phyloP scores from a whole-genome alignment of 2,113 vertebrate genomes.

The Vulpes vulpes region DNA sequence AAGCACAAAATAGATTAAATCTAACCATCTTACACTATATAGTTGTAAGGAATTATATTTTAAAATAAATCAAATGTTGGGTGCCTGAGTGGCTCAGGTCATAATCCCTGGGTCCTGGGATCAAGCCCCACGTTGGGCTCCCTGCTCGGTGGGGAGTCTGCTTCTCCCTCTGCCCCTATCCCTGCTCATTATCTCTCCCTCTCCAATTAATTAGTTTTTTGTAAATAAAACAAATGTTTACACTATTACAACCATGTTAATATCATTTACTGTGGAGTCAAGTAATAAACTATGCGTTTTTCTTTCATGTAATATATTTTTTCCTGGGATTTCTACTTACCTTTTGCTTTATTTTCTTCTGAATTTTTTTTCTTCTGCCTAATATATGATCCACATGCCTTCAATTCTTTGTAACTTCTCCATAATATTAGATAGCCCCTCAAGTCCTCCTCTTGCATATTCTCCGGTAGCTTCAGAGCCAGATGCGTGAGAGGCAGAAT shows the following conservation, averaged over 20 bases:
- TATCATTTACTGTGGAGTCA: not conserved
- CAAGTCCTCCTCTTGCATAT: not conserved
- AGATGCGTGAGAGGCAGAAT: not conserved
- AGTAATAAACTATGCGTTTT: not conserved
- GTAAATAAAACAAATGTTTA: not conserved
- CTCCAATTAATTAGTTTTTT: no score
- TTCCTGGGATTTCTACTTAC: not conserved
- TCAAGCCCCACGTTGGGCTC: no score
- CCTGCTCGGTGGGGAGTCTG: no score
- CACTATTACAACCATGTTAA: not conserved
- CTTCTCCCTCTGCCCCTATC: no score
- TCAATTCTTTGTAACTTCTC: not conserved
- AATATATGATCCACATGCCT: not conserved
- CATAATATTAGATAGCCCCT: not conserved
- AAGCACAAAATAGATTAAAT: not conserved
- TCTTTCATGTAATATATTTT: constrained; percentile 9
- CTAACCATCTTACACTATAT: not conserved
- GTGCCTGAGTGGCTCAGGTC: no score
- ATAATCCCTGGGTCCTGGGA: no score
- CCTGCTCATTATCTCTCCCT: no score
- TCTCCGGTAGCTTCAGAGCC: not conserved
- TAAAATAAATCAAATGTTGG: not conserved
- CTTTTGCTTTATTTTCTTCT: constrained; percentile 1
- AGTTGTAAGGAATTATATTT: not conserved
- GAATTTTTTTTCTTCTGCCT: not conserved